Evolutionary conservation across 1,140 invertebrate genomes (phyloP).

Genomic region (Steinernema khuongi): DNA sequence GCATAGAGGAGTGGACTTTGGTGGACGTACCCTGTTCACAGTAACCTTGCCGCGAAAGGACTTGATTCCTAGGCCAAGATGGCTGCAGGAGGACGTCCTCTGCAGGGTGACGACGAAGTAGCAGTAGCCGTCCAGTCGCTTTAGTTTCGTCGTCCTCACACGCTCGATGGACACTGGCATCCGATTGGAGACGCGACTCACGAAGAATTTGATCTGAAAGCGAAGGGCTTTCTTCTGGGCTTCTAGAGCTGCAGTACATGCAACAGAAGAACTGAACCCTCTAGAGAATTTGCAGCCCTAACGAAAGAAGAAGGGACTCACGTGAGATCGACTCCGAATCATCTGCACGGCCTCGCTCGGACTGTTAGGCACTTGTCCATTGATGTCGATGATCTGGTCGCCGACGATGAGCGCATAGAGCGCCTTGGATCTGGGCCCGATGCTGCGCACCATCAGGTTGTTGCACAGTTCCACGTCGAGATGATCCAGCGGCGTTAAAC

Average conservation of each 20-base stretch:
- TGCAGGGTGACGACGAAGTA: not conserved
- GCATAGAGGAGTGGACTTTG: too few relatives aligned
- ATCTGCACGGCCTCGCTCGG: not conserved
- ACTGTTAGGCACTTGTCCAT: not conserved
- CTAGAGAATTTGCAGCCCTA: not conserved
- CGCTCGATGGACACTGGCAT: not conserved
- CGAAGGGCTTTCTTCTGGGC: too few relatives aligned
- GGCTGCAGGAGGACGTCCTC: not conserved
- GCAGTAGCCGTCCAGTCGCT: not conserved
- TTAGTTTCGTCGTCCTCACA: not conserved
- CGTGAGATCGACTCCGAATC: not conserved
- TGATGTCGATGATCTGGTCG: slow-evolving; percentile 13
- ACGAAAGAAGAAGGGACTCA: not conserved
- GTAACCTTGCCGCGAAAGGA: not conserved
- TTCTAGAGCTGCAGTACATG: too few relatives aligned
- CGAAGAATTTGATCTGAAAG: not conserved
- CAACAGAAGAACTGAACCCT: too few relatives aligned
- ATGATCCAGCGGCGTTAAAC: not conserved
- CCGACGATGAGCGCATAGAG: not conserved
- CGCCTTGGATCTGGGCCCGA: not conserved
- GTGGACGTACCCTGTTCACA: not conserved
- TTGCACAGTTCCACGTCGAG: not conserved
- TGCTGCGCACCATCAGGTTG: not conserved
- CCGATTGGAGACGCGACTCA: not conserved
- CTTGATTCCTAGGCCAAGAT: not conserved